Conservation (phyloP, 2,888 invertebrate species). For the Diabrotica balteata region DNA sequence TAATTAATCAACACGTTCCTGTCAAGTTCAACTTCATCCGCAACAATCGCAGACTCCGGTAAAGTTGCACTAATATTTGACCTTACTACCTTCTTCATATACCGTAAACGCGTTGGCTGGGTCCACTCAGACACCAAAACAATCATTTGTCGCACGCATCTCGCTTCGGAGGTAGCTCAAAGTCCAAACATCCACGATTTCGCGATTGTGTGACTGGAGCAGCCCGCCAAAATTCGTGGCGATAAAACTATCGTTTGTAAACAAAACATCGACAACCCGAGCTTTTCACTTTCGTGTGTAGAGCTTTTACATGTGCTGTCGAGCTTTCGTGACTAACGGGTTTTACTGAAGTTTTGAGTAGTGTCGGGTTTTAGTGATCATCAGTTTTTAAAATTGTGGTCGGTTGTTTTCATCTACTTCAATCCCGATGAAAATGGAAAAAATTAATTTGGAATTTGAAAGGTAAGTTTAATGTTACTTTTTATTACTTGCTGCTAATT, state of each 20-base stretch:
- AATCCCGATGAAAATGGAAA: too few species aligned
- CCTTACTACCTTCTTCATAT: conserved; percentile 7
- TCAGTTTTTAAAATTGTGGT: too few species aligned
- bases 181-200: background rate
- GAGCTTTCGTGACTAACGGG: conserved; percentile 8
- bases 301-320: background rate
- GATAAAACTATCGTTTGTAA: background rate
- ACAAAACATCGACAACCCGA: background rate
- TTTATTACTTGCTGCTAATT: too few species aligned
- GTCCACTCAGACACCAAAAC: conserved; percentile 9
- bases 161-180: background rate
- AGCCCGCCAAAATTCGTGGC: conserved; percentile 6
- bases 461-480: too few species aligned
- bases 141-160: background rate
- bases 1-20: too few species aligned
- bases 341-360: too few species aligned
- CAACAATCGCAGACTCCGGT: too few species aligned
- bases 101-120: background rate
- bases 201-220: conserved; percentile 3
- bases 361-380: too few species aligned
- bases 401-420: too few species aligned
- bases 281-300: conserved; percentile 3
- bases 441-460: too few species aligned
- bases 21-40: too few species aligned
- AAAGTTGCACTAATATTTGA: background rate